phyloP scores from a whole-genome alignment of 2,888 invertebrate genomes.

The Chloroclystis v-ata region DNA sequence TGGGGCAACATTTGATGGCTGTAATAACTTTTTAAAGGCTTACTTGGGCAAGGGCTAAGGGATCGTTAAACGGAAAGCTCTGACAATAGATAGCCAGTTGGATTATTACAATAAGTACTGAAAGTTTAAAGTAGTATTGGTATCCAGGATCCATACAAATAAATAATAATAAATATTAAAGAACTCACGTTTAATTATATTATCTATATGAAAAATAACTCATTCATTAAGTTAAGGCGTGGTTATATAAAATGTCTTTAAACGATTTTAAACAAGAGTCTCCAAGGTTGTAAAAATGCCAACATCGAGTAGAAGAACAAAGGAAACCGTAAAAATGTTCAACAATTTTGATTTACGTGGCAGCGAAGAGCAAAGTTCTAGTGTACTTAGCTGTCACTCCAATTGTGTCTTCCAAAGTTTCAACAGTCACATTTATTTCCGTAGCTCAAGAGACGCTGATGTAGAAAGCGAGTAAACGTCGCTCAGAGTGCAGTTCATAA shows the following conservation, averaged over 20 bases:
- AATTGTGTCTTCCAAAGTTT: conserved; percentile 13
- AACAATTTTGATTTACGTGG: conserved; percentile 8
- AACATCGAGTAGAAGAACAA: not conserved
- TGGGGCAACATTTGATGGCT: conserved; percentile 41
- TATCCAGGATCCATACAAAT: too few species aligned
- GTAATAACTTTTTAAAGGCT: conserved; percentile 45
- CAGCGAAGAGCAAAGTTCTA: conserved; percentile 2
- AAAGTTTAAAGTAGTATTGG: too few species aligned
- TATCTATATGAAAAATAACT: too few species aligned
- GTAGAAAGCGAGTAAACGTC: conserved; percentile 31
- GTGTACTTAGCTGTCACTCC: conserved; percentile 12
- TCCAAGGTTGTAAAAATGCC: not conserved
- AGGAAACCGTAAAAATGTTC: conserved; percentile 15
- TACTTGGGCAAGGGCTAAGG: conserved; percentile 41
- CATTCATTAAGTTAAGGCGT: too few species aligned
- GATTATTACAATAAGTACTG: conserved; percentile 38
- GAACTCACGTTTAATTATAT: too few species aligned
- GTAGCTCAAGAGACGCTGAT: conserved; percentile 31
- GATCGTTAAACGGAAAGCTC: conserved; percentile 43
- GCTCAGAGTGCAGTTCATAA: conserved; percentile 32
- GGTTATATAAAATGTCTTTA: too few species aligned
- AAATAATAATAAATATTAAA: too few species aligned
- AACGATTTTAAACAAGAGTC: too few species aligned
- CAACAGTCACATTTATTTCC: conserved; percentile 18
- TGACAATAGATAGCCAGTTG: conserved; percentile 36